These are phyloP conservation scores for Miniopterus natalensis DNA, from an alignment of 2,113 vertebrate species.

Conservation along the genomic window DNA sequence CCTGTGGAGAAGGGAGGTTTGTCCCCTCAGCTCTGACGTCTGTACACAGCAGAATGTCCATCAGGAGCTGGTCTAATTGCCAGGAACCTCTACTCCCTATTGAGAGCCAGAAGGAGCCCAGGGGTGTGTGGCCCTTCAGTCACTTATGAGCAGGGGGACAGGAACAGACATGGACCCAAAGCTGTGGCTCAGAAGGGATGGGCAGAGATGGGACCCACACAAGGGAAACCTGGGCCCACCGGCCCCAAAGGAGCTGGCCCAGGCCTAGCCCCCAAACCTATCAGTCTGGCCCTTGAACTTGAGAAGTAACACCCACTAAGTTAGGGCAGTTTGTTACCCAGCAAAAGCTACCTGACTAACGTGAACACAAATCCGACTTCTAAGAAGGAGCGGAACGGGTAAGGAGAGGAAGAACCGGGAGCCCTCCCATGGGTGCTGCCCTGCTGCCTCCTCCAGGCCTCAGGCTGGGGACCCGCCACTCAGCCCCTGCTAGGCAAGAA, in stretches of 20 bases:
- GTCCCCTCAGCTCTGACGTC: background rate
- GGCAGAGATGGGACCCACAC: background rate
- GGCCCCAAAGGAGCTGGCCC: background rate
- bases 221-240: background rate
- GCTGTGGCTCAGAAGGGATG: background rate
- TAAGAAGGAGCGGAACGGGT: accelerated
- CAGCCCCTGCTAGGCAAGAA: background rate
- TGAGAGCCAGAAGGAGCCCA: too few relatives aligned
- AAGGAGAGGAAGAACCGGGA: background rate
- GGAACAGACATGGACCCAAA: accelerated
- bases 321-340: accelerated
- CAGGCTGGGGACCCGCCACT: background rate
- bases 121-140: background rate
- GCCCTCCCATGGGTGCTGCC: background rate
- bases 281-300: background rate
- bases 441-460: too few relatives aligned
- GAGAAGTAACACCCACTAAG: background rate
- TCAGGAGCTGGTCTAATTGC: accelerated
- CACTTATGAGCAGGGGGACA: accelerated
- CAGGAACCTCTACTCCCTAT: background rate
- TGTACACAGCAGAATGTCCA: accelerated
- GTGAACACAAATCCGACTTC: background rate
- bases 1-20: slow-evolving; percentile 69
- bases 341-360: background rate
- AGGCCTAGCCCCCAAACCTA: background rate